Evolutionary conservation across 2,113 vertebrate genomes (phyloP).

Genomic region (Protomyctophum bolini): DNA sequence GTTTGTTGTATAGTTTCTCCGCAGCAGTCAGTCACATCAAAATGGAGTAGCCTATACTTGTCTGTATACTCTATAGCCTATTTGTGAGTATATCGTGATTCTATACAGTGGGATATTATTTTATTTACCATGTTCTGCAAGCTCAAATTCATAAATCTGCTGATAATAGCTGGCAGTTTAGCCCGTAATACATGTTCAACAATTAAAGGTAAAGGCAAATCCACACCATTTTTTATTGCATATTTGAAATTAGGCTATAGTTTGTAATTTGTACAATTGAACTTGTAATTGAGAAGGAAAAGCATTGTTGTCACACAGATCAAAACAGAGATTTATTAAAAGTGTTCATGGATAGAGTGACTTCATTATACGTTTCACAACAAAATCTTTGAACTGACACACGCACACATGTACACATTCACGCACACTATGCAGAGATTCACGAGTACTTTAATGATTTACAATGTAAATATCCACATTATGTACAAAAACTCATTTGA

Average conservation of each 20-base stretch:
- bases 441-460: slow-evolving; percentile 60
- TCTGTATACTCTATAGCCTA: too few relatives aligned
- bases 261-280: neutral
- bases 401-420: slow-evolving; percentile 14
- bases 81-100: too few relatives aligned
- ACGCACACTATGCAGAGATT: slow-evolving; percentile 49
- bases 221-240: neutral
- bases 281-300: slow-evolving; percentile 29
- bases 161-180: too few relatives aligned
- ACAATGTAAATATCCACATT: slow-evolving; percentile 72
- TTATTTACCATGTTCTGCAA: too few relatives aligned
- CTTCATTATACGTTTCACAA: slow-evolving; percentile 52
- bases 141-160: too few relatives aligned
- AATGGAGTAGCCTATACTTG: too few relatives aligned
- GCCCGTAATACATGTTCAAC: too few relatives aligned
- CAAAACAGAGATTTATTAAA: slow-evolving; percentile 73
- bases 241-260: neutral
- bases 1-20: too few relatives aligned
- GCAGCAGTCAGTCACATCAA: too few relatives aligned
- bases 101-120: too few relatives aligned
- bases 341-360: slow-evolving; percentile 58
- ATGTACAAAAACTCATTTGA: slow-evolving; percentile 66
- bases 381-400: slow-evolving; percentile 45
- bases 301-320: slow-evolving; percentile 44
- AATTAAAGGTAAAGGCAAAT: too few relatives aligned